A percentile compares a stretch with the other conserved stretches of the same genome.
Evolutionary conservation across 2,888 invertebrate species (phyloP).

Genomic region (Hirtodrosophila histrioides): DNA sequence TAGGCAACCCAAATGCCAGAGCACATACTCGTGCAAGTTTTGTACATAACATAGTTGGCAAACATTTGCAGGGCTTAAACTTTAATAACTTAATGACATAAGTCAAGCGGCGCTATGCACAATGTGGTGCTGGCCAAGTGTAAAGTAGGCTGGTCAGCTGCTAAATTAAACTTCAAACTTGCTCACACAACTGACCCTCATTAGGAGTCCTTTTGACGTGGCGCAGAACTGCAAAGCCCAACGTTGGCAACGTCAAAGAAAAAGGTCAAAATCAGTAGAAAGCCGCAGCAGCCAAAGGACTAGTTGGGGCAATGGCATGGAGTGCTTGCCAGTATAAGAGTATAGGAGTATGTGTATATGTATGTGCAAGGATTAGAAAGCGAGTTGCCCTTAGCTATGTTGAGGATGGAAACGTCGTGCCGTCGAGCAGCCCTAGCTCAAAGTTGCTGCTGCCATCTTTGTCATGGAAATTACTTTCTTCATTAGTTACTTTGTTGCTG

Average conservation of each 20-base stretch:
- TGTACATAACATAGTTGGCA: conserved; percentile 66
- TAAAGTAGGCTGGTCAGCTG: conserved; percentile 74
- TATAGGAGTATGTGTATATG: conserved; percentile 1
- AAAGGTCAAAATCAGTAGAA: conserved; percentile 59
- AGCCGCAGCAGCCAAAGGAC: conserved; percentile 35
- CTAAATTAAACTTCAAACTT: conserved; percentile 68
- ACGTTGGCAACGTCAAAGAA: conserved; percentile 25
- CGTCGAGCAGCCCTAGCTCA: conserved; percentile 18
- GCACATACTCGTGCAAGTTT: conserved; percentile 51
- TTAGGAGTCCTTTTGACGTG: conserved; percentile 53
- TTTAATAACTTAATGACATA: conserved; percentile 78
- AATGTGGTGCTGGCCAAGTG: conserved; percentile 39
- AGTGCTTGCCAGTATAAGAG: neutral
- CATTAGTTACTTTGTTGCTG: conserved; percentile 78
- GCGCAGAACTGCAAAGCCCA: conserved; percentile 25
- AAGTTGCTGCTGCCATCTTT: conserved; percentile 66
- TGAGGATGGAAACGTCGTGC: neutral
- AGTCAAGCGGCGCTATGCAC: conserved; percentile 45
- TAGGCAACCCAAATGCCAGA: conserved; percentile 22
- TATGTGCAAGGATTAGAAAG: conserved; percentile 45
- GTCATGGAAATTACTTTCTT: conserved; percentile 82
- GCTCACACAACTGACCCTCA: conserved; percentile 63
- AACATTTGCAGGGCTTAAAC: conserved; percentile 65
- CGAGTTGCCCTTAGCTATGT: conserved; percentile 47
- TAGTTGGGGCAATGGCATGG: conserved; percentile 13